Conservation (phyloP, 2,888 invertebrate genomes). For the Machimus atricapillus region DNA sequence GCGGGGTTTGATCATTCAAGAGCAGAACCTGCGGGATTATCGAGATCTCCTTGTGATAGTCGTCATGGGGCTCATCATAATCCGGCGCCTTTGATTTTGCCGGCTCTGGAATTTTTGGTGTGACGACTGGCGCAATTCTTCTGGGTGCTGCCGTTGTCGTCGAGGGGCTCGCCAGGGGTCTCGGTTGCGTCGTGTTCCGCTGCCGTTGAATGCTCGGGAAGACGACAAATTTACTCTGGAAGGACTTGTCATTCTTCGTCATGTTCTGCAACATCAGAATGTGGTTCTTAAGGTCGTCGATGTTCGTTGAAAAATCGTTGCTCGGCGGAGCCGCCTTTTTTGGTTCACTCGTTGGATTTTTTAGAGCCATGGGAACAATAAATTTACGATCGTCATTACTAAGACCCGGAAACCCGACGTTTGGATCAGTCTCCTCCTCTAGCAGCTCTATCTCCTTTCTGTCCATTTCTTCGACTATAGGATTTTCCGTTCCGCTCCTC, state of each 20-base stretch:
- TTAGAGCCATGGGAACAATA: constrained; percentile 62
- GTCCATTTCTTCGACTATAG: constrained; percentile 61
- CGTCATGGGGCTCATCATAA: constrained; percentile 52
- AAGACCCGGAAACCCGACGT: constrained; percentile 46
- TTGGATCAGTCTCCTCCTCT: constrained; percentile 57
- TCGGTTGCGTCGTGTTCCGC: constrained; percentile 47
- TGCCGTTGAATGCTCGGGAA: constrained; percentile 61
- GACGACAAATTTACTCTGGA: constrained; percentile 62
- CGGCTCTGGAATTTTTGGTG: constrained; percentile 9
- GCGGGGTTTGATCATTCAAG: constrained; percentile 56
- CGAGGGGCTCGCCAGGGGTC: constrained; percentile 22
- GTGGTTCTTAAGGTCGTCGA: constrained; percentile 61
- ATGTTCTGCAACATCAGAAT: constrained; percentile 61
- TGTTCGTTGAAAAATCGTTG: constrained; percentile 57
- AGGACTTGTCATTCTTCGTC: constrained; percentile 60
- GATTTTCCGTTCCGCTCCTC: constrained; percentile 51
- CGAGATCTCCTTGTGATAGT: constrained; percentile 53
- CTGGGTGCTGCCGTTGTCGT: not conserved
- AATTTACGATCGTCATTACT: constrained; percentile 56
- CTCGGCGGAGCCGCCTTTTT: constrained; percentile 45
- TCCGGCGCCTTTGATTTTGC: constrained; percentile 46
- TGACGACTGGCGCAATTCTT: not conserved
- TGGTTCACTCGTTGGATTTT: constrained; percentile 57
- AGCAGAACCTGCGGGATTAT: constrained; percentile 59
- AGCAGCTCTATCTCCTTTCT: constrained; percentile 60